phyloP scores from a whole-genome alignment of 1,140 invertebrate genomes.

The Lasaia peninsularis region DNA sequence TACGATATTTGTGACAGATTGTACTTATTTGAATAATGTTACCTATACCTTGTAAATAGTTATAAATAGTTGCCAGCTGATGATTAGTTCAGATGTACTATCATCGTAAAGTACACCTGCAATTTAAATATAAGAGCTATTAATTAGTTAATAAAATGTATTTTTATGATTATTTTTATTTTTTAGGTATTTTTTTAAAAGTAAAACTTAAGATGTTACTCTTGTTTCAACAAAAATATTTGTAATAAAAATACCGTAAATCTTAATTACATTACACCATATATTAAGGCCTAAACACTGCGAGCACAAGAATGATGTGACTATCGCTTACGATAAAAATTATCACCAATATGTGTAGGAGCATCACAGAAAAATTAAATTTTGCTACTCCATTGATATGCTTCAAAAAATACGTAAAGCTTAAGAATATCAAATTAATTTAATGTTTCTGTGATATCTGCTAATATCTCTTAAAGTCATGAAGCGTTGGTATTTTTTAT shows the following conservation, averaged over 20 bases:
- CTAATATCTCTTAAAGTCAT: too few relatives aligned
- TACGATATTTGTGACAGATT: background rate
- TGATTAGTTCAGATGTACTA: slow-evolving; percentile 1
- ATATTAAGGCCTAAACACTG: background rate
- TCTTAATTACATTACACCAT: background rate
- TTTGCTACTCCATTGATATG: too few relatives aligned
- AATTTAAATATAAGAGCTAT: slow-evolving; percentile 1
- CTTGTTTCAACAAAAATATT: background rate
- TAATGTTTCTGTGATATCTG: too few relatives aligned
- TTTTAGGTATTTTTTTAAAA: background rate
- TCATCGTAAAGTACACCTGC: background rate
- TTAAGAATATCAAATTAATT: too few relatives aligned
- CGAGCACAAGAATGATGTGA: background rate
- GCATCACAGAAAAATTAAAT: too few relatives aligned
- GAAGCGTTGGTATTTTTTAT: too few relatives aligned
- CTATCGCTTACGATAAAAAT: too few relatives aligned
- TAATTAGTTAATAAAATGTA: slow-evolving; percentile 8
- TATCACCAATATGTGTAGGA: too few relatives aligned
- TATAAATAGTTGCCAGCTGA: slow-evolving; percentile 1
- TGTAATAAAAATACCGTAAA: background rate
- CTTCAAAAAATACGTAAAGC: too few relatives aligned
- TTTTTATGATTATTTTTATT: slow-evolving; percentile 4
- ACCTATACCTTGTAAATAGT: slow-evolving; percentile 6
- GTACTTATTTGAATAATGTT: slow-evolving; percentile 12
- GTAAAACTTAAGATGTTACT: background rate